phyloP scores from a whole-genome alignment of 2,113 vertebrate species.

The western clawed frog (Xenopus tropicalis) region DNA sequence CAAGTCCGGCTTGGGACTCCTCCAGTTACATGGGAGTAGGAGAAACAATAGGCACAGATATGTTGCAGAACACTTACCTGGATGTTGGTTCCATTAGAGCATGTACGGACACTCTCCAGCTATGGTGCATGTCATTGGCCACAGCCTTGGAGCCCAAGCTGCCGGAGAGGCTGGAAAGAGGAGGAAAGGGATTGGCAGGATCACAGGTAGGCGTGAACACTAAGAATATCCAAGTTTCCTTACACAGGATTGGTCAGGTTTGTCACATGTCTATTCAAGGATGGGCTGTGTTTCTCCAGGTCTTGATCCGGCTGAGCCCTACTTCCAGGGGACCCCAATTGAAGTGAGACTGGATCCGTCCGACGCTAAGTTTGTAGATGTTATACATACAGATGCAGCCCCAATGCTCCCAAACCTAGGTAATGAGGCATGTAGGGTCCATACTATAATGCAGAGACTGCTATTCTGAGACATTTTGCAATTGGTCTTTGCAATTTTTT shows the following conservation, averaged over 20 bases:
- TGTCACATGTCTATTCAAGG: too few relatives aligned
- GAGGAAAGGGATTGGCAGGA: constrained; percentile 66
- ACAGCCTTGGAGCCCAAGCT: constrained; percentile 74
- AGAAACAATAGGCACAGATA: too few relatives aligned
- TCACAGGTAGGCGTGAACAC: constrained; percentile 66
- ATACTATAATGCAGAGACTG: too few relatives aligned
- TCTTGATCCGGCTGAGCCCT: constrained; percentile 63
- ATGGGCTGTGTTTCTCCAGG: constrained; percentile 44
- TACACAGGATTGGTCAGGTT: too few relatives aligned
- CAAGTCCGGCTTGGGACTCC: too few relatives aligned
- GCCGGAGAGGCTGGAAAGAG: constrained; percentile 72
- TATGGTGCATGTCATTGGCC: constrained; percentile 76
- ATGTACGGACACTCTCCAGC: constrained; percentile 62
- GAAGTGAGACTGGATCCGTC: constrained; percentile 70
- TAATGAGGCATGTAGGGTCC: too few relatives aligned
- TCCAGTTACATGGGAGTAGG: too few relatives aligned
- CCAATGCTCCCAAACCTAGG: constrained; percentile 70
- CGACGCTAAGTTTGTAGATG: constrained; percentile 77
- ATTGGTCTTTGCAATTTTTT: too few relatives aligned
- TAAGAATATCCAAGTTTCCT: too few relatives aligned
- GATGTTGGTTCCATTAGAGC: too few relatives aligned
- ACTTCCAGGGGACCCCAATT: constrained; percentile 62
- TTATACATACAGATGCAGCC: constrained; percentile 79
- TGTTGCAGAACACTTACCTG: too few relatives aligned
- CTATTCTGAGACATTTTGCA: too few relatives aligned